Percentiles rank a stretch among this genome's conserved stretches.
These are phyloP conservation scores for Chelonus insularis DNA, from an alignment of 1,140 invertebrate species.

Conservation along the genomic window DNA sequence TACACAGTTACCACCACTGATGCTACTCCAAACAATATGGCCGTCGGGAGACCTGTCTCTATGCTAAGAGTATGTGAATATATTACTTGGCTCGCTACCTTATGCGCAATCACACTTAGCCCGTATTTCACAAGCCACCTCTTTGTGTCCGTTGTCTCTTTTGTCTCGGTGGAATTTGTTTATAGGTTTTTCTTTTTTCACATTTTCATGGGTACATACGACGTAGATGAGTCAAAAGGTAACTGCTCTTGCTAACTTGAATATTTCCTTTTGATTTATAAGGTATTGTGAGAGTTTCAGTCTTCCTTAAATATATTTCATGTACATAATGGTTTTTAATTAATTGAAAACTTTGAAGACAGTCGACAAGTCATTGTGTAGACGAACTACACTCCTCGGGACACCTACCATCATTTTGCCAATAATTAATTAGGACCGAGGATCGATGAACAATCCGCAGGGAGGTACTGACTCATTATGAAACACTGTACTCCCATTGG, in stretches of 20 bases:
- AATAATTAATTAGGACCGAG: slow-evolving; percentile 48
- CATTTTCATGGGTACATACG: neutral
- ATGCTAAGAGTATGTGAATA: slow-evolving; percentile 41
- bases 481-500: slow-evolving; percentile 40
- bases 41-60: slow-evolving; percentile 41
- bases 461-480: slow-evolving; percentile 45
- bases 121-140: slow-evolving; percentile 28
- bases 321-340: too few relatives aligned
- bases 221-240: neutral
- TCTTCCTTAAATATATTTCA: too few relatives aligned
- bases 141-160: neutral
- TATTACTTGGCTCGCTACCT: slow-evolving; percentile 22
- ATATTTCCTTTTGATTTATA: too few relatives aligned
- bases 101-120: slow-evolving; percentile 31
- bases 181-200: slow-evolving; percentile 24
- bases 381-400: neutral
- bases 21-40: slow-evolving; percentile 42
- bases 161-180: slow-evolving; percentile 26
- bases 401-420: slow-evolving; percentile 33
- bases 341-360: neutral
- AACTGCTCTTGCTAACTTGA: too few relatives aligned
- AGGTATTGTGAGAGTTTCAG: too few relatives aligned
- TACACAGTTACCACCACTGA: neutral
- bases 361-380: slow-evolving; percentile 6
- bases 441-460: slow-evolving; percentile 43